phyloP scores from a whole-genome alignment of 2,888 invertebrate genomes.

The Drosophila merina region DNA sequence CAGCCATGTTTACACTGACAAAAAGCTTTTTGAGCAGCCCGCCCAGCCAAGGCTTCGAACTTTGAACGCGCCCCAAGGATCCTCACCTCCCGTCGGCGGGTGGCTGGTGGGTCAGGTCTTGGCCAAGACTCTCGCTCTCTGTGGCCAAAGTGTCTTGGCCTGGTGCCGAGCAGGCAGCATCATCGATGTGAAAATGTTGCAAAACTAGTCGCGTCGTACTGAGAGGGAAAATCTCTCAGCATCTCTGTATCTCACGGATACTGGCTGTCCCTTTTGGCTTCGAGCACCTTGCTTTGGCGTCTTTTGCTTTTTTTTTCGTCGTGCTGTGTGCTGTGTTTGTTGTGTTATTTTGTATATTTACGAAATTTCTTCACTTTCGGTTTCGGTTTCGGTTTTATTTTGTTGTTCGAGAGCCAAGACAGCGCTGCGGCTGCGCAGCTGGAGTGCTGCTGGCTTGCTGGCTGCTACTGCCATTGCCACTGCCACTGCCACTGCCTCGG shows the following conservation, averaged over 20 bases:
- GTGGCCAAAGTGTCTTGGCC: neutral
- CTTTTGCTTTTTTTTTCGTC: slow-evolving; percentile 18
- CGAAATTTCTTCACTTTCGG: slow-evolving; percentile 74
- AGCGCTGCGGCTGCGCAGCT: slow-evolving; percentile 4
- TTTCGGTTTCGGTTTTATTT: slow-evolving; percentile 47
- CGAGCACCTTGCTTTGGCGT: slow-evolving; percentile 32
- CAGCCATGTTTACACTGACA: neutral
- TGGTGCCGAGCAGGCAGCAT: neutral
- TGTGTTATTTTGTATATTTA: slow-evolving; percentile 33
- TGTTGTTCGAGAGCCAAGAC: neutral
- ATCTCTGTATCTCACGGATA: neutral
- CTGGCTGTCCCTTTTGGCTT: slow-evolving; percentile 31
- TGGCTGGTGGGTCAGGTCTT: no score
- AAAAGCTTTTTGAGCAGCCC: neutral
- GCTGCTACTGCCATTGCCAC: slow-evolving; percentile 7
- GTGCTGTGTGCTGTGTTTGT: no score
- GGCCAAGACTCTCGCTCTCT: slow-evolving; percentile 7
- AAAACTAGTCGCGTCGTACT: slow-evolving; percentile 56
- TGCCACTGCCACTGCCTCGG: slow-evolving; percentile 34
- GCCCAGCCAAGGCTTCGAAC: neutral
- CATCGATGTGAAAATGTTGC: slow-evolving; percentile 56
- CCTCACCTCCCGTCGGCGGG: slow-evolving; percentile 12
- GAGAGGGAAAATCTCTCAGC: slow-evolving; percentile 22
- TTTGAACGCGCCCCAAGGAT: neutral
- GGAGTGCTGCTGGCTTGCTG: neutral